phyloP scores from a whole-genome alignment of 2,113 vertebrate species.

The Otus sunia region DNA sequence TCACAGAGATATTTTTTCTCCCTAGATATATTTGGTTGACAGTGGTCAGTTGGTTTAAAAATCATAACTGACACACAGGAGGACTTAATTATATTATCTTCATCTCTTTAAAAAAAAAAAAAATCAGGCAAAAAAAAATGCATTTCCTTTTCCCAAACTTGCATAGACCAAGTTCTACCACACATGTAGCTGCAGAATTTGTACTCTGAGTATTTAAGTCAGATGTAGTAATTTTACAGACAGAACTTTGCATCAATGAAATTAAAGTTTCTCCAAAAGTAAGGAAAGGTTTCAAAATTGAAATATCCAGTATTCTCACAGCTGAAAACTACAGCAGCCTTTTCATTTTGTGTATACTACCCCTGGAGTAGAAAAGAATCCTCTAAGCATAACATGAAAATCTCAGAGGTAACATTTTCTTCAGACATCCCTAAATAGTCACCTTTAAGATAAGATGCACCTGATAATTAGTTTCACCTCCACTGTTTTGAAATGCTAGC shows the following conservation, averaged over 20 bases:
- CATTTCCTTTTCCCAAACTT: neutral
- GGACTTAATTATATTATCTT: neutral
- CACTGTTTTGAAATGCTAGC: neutral
- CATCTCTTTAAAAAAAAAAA: neutral
- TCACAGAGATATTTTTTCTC: neutral
- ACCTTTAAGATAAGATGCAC: neutral
- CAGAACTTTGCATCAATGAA: fast-evolving
- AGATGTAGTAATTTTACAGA: neutral
- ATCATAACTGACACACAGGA: neutral
- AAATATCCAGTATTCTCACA: neutral
- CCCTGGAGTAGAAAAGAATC: neutral
- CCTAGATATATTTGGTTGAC: neutral
- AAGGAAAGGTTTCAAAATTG: neutral
- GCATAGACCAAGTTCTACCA: neutral
- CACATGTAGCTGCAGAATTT: neutral
- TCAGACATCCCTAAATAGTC: neutral
- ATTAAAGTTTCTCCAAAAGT: neutral
- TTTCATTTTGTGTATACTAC: neutral
- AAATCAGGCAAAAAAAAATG: neutral
- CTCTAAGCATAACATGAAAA: neutral
- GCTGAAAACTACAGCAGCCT: neutral
- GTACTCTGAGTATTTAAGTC: neutral
- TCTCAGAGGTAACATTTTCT: neutral
- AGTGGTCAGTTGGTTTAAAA: neutral
- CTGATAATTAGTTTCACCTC: neutral